These are phyloP conservation scores for Bos indicus DNA, from an alignment of 2,113 vertebrate genomes.

Conservation along the genomic window DNA sequence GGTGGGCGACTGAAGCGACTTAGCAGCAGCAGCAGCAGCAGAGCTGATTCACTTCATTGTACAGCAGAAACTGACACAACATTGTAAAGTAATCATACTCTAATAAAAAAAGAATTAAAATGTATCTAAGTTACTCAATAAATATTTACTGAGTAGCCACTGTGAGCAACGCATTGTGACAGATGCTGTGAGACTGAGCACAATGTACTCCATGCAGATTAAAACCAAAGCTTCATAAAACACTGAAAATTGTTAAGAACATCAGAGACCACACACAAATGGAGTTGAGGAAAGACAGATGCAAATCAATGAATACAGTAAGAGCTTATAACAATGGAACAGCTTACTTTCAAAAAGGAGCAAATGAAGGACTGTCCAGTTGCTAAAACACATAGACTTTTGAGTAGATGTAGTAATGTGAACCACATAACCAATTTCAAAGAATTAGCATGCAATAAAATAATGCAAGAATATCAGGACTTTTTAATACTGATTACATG, in stretches of 20 bases:
- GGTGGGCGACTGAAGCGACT: no score
- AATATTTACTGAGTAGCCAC: neutral
- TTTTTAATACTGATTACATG: neutral
- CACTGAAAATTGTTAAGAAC: neutral
- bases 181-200: neutral
- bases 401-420: neutral
- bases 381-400: neutral
- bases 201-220: neutral
- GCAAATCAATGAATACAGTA: neutral
- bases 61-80: neutral
- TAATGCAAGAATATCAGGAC: neutral
- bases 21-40: neutral
- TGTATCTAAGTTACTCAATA: neutral
- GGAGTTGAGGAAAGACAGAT: neutral
- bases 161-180: neutral
- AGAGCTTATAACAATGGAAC: neutral
- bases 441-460: neutral
- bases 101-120: neutral
- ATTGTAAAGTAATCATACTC: neutral
- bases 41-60: neutral
- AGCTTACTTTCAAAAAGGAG: neutral
- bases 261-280: neutral
- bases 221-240: slow-evolving; percentile 12
- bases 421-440: neutral
- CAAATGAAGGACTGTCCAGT: neutral